Evolutionary conservation across 2,797 vertebrate genomes (phyloP), one percentile per base, ranked within the genome.

Genomic region (Megaceryle alcyon): DNA sequence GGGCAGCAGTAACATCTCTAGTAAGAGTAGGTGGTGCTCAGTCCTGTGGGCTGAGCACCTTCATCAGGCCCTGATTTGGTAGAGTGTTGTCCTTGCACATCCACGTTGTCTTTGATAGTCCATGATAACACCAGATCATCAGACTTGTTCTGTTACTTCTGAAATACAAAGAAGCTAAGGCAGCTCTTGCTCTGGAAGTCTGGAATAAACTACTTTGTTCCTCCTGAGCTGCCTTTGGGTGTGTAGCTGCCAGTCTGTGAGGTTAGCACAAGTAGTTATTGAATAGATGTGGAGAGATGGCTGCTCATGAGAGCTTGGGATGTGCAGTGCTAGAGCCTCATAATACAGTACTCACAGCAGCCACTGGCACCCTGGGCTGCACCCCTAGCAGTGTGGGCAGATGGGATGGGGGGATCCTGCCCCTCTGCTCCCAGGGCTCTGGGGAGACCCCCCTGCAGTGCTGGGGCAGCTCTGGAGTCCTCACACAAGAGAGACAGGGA

Each of bases 231-330:
- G 21, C 43, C 51, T 29, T 18, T 63, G 35, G 12, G 3, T 48
- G 3, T 3, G 5, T 43, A 70, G 78, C 43, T 85, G 39, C 59
- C 35, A 35, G 18, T 49, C 9, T 61, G 22, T 28, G 26, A 6
- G 15, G n/a, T 71, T 48, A 66, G 68, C 2, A 0, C 2, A 1
- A 23, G 18, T 14, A 17, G n/a, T 25, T 76, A 21, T 26, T 12
- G 59, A 43, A 17, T 11, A 35, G 26, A 17, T 43, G 16, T 59
- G 31, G 18, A 3, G 46, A 29, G 15, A 3, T 61, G 37, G 7
- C 18, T 83, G 9, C 29, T 48, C 33, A 22, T 11, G 10, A 23
- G 13, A 43, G 26, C 15, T n/a, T 68, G 14, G 16, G 17, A 2
- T 2, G 10, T 44, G 37, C 20, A 4, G 11, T 19, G 19, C 48